phyloP scores from a whole-genome alignment of 2,113 vertebrate species.

The Ictidomys tridecemlineatus region DNA sequence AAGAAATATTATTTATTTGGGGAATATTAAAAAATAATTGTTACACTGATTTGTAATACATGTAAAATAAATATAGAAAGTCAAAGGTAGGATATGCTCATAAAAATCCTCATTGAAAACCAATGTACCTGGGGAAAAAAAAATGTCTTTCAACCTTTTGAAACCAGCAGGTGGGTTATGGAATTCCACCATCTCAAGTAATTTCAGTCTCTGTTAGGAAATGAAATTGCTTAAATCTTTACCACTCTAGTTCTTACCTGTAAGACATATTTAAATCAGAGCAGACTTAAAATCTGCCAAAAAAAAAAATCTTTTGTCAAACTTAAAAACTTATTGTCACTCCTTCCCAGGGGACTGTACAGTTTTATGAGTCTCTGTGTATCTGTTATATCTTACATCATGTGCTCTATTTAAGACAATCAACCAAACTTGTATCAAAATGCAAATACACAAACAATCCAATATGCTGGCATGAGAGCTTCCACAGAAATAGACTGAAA shows the following conservation, averaged over 20 bases:
- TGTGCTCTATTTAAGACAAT: slow-evolving; percentile 53
- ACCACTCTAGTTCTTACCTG: neutral
- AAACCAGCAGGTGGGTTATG: slow-evolving; percentile 70
- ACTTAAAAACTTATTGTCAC: neutral
- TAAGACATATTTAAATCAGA: slow-evolving; percentile 60
- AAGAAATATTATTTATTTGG: slow-evolving; percentile 62
- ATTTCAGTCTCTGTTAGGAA: slow-evolving; percentile 69
- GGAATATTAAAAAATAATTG: slow-evolving; percentile 53
- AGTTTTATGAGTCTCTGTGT: slow-evolving; percentile 58
- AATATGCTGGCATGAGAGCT: neutral
- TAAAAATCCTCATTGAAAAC: slow-evolving; percentile 69
- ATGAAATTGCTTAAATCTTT: slow-evolving; percentile 77
- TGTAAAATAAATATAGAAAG: slow-evolving; percentile 49
- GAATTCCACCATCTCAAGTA: slow-evolving; percentile 65
- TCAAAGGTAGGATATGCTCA: slow-evolving; percentile 61
- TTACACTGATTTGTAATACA: slow-evolving; percentile 45
- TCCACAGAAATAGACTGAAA: slow-evolving; percentile 57
- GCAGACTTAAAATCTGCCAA: slow-evolving; percentile 41
- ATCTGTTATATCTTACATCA: slow-evolving; percentile 53
- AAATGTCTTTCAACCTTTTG: slow-evolving; percentile 71
- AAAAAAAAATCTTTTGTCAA: slow-evolving; percentile 45
- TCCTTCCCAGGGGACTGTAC: neutral
- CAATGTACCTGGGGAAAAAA: slow-evolving; percentile 52
- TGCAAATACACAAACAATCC: slow-evolving; percentile 51
- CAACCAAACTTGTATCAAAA: slow-evolving; percentile 61